Evolutionary conservation across 2,888 invertebrate genomes (phyloP).

Genomic region (Ophion slaviceki): DNA sequence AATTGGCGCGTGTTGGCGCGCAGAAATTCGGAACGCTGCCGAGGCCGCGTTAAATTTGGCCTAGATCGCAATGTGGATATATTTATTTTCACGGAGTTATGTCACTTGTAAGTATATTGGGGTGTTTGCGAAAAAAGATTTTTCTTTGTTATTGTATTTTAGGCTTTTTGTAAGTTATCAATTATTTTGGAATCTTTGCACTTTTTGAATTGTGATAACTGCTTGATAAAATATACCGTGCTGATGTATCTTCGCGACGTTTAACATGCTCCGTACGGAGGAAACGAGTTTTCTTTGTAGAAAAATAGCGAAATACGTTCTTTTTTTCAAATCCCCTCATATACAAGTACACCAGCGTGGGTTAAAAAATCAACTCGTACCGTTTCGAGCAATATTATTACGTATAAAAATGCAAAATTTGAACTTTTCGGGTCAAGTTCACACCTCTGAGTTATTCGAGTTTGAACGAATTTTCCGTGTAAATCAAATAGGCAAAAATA

Average conservation of each 20-base stretch:
- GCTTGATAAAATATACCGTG: neutral
- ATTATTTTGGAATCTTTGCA: neutral
- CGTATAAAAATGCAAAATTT: neutral
- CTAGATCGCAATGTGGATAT: neutral
- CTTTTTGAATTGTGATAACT: neutral
- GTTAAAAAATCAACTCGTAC: neutral
- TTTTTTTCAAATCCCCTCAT: neutral
- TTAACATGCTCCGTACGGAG: neutral
- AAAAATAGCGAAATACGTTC: neutral
- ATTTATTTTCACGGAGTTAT: conserved; percentile 12
- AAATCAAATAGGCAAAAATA: neutral
- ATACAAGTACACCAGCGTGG: neutral
- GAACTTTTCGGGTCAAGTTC: neutral
- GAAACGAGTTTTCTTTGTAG: neutral
- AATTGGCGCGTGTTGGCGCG: neutral
- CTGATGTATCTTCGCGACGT: neutral
- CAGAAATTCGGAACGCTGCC: neutral
- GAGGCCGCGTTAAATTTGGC: neutral
- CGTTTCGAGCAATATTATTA: neutral
- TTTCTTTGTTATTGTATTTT: neutral
- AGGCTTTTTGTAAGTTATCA: neutral
- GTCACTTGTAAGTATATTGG: neutral
- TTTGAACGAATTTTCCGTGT: neutral
- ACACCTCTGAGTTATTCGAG: neutral
- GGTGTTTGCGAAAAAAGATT: neutral